phyloP scores from a whole-genome alignment of 2,113 vertebrate species.

The Eudyptes chrysolophus region DNA sequence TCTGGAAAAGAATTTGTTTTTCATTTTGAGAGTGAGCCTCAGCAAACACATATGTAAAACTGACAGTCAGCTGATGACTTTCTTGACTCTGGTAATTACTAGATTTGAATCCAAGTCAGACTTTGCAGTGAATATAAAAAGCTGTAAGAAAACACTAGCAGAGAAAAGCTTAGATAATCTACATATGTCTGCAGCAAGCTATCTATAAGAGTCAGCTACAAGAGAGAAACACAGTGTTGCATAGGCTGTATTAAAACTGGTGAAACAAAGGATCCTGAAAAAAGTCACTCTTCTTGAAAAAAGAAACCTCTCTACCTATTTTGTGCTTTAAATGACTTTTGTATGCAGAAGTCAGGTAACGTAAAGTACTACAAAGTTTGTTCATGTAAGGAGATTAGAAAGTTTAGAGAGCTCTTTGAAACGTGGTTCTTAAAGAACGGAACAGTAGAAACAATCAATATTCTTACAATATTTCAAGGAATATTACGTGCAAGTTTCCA shows the following conservation, averaged over 20 bases:
- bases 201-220: background rate
- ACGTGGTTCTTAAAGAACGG: background rate
- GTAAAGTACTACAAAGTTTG: background rate
- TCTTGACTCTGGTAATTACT: slow-evolving; percentile 5
- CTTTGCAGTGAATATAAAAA: background rate
- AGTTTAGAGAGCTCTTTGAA: background rate
- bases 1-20: background rate
- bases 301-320: background rate
- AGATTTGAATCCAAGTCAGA: slow-evolving; percentile 24
- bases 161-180: background rate
- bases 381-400: background rate
- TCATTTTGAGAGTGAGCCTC: background rate
- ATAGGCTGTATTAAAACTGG: background rate
- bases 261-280: background rate
- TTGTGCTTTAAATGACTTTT: background rate
- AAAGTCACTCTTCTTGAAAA: background rate
- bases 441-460: background rate
- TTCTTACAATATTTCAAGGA: background rate
- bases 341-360: background rate
- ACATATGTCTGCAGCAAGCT: background rate
- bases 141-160: background rate
- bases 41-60: background rate
- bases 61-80: background rate
- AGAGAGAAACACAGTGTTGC: background rate
- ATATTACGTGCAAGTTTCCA: background rate